phyloP scores from a whole-genome alignment of 30 jellyfish, hydroid and myxozoan genomes.

The Pelagia noctiluca region DNA sequence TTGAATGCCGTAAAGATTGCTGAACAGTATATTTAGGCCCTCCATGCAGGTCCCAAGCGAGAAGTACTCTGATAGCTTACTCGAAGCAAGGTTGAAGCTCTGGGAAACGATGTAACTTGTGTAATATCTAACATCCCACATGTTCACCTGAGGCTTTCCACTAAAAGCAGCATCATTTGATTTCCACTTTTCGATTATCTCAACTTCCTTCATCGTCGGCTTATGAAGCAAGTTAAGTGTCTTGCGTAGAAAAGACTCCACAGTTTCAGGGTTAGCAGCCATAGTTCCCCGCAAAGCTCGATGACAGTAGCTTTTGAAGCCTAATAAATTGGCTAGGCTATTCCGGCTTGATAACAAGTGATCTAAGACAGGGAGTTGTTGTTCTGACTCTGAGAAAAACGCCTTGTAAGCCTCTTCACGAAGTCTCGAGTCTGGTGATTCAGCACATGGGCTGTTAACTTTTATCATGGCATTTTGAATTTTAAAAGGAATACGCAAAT shows the following conservation, averaged over 20 bases:
- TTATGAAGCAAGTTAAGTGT: constrained; percentile 54
- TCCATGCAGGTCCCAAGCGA: constrained; percentile 96
- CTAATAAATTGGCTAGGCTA: constrained; percentile 80
- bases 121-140: constrained; percentile 90
- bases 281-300: constrained; percentile 87
- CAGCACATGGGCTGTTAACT: constrained; percentile 70
- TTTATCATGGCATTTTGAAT: constrained; percentile 45
- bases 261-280: constrained; percentile 90
- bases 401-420: constrained; percentile 84
- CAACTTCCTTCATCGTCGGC: constrained; percentile 65
- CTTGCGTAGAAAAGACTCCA: constrained; percentile 55
- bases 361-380: constrained; percentile 58
- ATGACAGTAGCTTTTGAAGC: constrained; percentile 82
- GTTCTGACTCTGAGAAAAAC: constrained; percentile 61
- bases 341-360: constrained; percentile 69
- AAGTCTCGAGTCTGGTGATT: constrained; percentile 53
- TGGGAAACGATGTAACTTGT: constrained; percentile 69
- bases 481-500: constrained; percentile 64
- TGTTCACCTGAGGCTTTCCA: constrained; percentile 23
- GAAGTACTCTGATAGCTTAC: constrained; percentile 76
- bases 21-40: constrained; percentile 78
- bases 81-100: constrained; percentile 68
- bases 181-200: constrained; percentile 58
- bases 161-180: constrained; percentile 14
- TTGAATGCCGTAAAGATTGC: constrained; percentile 71